phyloP scores from a whole-genome alignment of 1,140 invertebrate species.

The Lepidurus couesii region DNA sequence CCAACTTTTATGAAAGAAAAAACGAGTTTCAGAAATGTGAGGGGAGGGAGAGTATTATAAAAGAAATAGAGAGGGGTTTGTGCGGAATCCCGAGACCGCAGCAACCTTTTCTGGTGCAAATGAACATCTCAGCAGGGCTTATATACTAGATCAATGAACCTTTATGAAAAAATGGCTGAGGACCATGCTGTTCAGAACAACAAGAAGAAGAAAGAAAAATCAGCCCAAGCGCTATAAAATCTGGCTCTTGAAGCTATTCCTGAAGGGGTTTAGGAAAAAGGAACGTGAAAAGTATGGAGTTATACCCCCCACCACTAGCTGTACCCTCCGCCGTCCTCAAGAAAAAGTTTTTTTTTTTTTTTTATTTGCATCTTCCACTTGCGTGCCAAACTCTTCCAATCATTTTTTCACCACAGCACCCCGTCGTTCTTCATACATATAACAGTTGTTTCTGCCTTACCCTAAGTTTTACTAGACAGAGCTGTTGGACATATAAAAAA shows the following conservation, averaged over 20 bases:
- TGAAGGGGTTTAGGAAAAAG: background rate
- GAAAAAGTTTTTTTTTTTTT: background rate
- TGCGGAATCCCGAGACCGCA: background rate
- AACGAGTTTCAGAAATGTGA: background rate
- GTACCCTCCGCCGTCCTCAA: background rate
- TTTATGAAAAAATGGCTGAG: background rate
- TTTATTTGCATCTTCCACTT: background rate
- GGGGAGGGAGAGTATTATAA: background rate
- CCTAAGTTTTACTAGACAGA: background rate
- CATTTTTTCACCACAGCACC: background rate
- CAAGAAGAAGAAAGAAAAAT: background rate
- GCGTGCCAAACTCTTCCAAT: conserved; percentile 2
- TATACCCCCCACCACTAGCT: no score
- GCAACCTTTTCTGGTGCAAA: conserved; percentile 1
- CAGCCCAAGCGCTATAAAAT: background rate
- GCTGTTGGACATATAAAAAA: background rate
- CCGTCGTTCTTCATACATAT: background rate
- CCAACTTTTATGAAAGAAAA: background rate
- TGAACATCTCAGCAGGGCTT: conserved; percentile 18
- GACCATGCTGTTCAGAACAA: background rate
- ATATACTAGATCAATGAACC: background rate
- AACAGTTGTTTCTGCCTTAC: background rate
- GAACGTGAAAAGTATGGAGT: background rate
- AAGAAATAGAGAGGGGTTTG: background rate
- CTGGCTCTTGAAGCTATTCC: background rate